Evolutionary conservation across 2,888 invertebrate genomes (phyloP).

Genomic region (Plagodis pulveraria): DNA sequence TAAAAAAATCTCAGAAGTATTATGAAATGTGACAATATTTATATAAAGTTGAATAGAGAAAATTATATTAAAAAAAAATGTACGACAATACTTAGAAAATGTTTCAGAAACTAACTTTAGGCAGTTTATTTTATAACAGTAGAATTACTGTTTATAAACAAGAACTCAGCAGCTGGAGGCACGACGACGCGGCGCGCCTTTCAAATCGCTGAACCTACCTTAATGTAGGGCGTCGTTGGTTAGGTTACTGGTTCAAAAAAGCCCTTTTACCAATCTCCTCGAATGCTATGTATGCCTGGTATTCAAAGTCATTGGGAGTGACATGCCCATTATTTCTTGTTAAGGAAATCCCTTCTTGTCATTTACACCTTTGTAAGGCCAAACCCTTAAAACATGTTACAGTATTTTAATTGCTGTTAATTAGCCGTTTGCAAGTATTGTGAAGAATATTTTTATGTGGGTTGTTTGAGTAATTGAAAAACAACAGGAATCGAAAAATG

Average conservation of each 20-base stretch:
- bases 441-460: neutral
- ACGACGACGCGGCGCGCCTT: neutral
- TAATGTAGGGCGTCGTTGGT: slow-evolving; percentile 32
- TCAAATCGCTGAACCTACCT: slow-evolving; percentile 25
- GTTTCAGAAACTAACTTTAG: too few relatives aligned
- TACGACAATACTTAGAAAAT: too few relatives aligned
- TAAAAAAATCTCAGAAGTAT: too few relatives aligned
- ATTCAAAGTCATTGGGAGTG: slow-evolving; percentile 85
- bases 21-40: too few relatives aligned
- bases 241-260: slow-evolving; percentile 35
- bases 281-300: slow-evolving; percentile 70
- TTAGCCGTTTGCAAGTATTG: slow-evolving; percentile 28
- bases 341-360: slow-evolving; percentile 67
- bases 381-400: slow-evolving; percentile 45
- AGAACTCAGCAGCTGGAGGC: neutral
- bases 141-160: neutral
- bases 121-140: neutral
- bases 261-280: slow-evolving; percentile 50
- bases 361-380: slow-evolving; percentile 70
- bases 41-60: too few relatives aligned
- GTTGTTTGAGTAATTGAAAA: too few relatives aligned
- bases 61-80: too few relatives aligned
- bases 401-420: slow-evolving; percentile 66
- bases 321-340: slow-evolving; percentile 84
- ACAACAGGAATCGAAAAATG: too few relatives aligned